Percentiles rank a stretch among this genome's conserved stretches.
These are phyloP conservation scores for Penaeus monodon DNA, from an alignment of 2,888 invertebrate genomes.

Conservation along the genomic window DNA sequence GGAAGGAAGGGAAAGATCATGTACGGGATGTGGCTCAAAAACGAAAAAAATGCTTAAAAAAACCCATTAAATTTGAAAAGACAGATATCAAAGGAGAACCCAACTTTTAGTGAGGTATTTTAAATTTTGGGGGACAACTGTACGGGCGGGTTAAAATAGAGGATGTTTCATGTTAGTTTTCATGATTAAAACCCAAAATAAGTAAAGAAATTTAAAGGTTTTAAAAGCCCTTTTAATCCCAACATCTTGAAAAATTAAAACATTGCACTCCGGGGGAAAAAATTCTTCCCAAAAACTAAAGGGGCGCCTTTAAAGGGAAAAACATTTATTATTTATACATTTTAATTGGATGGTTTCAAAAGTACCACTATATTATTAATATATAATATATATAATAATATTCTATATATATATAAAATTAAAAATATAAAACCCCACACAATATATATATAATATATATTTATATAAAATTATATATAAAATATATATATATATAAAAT, in stretches of 20 bases:
- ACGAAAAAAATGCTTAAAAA: slow-evolving; percentile 75
- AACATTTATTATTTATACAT: background rate
- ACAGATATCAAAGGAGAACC: slow-evolving; percentile 36
- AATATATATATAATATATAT: no score
- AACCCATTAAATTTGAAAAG: slow-evolving; percentile 55
- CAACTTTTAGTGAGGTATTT: slow-evolving; percentile 57
- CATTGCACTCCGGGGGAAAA: background rate
- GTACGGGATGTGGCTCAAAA: slow-evolving; percentile 83
- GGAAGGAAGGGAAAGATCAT: slow-evolving; percentile 69
- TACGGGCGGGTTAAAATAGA: slow-evolving; percentile 80
- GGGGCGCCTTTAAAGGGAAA: background rate
- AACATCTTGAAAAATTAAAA: background rate
- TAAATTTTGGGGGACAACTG: slow-evolving; percentile 40
- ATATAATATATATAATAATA: no score
- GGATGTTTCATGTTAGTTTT: slow-evolving; percentile 80
- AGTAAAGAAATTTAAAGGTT: slow-evolving; percentile 23
- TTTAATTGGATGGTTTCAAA: background rate
- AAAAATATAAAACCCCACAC: no score
- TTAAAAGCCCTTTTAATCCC: no score
- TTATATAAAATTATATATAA: no score
- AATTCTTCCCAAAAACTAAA: background rate
- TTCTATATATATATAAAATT: no score
- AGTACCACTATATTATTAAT: background rate
- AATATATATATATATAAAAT: no score
- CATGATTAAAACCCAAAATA: slow-evolving; percentile 65